Conservation (phyloP, 2,888 invertebrate genomes). For the Dicranocentrus wangi region DNA sequence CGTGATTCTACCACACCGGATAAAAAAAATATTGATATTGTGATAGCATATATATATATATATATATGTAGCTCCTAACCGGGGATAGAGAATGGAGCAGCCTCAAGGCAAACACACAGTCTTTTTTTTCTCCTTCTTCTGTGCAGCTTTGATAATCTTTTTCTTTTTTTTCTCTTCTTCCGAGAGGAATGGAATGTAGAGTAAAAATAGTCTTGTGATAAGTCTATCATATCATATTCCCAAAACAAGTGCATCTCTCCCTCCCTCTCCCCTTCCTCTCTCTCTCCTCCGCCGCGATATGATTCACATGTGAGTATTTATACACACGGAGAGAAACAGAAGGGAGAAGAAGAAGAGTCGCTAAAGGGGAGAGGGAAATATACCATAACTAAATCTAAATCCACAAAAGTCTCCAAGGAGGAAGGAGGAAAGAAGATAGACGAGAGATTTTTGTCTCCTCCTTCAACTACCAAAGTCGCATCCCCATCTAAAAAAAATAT, state of each 20-base stretch:
- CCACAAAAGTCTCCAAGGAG: constrained; percentile 39
- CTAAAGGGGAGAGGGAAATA: constrained; percentile 5
- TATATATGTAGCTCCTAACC: no score
- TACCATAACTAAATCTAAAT: constrained; percentile 30
- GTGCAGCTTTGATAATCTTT: constrained; percentile 8
- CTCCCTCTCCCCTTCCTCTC: not conserved
- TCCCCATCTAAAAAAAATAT: constrained; percentile 25
- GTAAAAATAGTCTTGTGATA: constrained; percentile 1
- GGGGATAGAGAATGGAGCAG: not conserved
- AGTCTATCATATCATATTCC: constrained; percentile 12
- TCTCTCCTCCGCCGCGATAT: constrained; percentile 10
- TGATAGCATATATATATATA: no score
- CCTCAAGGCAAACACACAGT: constrained; percentile 1
- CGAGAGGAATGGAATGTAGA: not conserved
- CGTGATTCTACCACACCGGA: no score
- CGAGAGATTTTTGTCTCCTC: constrained; percentile 37
- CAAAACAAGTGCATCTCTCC: constrained; percentile 18
- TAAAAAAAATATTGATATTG: no score
- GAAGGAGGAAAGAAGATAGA: constrained; percentile 7
- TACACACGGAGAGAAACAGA: not conserved
- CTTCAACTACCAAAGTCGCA: constrained; percentile 44
- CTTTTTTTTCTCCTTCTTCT: no score
- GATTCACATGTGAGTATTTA: constrained; percentile 4
- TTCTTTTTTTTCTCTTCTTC: not conserved
- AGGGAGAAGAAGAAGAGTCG: not conserved